Evolutionary conservation across 2,113 vertebrate genomes (phyloP).

Genomic region (Semnopithecus entellus): DNA sequence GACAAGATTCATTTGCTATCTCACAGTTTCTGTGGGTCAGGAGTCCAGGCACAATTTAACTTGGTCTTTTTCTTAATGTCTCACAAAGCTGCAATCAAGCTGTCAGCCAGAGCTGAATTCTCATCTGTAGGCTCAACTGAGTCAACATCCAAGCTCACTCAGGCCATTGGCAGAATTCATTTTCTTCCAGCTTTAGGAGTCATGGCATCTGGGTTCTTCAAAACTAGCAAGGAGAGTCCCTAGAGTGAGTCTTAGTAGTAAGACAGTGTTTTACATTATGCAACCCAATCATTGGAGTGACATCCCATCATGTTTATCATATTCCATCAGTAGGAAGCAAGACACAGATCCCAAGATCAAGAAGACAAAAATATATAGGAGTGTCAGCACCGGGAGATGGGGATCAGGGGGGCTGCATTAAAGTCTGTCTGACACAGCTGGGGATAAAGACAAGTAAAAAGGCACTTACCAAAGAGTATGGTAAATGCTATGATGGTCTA

Average conservation of each 20-base stretch:
- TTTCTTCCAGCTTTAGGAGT: not conserved
- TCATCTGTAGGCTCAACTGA: not conserved
- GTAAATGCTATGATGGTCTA: not conserved
- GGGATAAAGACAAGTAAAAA: not conserved
- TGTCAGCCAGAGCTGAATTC: not conserved
- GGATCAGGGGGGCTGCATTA: not conserved
- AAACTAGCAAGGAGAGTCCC: not conserved
- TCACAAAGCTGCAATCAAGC: not conserved
- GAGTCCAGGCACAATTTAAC: not conserved
- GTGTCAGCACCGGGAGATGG: not conserved
- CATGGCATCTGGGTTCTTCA: not conserved
- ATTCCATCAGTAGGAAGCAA: not conserved
- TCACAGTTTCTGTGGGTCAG: not conserved
- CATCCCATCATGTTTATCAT: not conserved
- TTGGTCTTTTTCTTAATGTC: not conserved
- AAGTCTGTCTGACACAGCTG: not conserved
- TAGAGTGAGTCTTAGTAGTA: not conserved
- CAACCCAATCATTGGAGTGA: not conserved
- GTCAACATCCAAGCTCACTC: not conserved
- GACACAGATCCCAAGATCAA: not conserved
- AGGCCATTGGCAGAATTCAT: not conserved
- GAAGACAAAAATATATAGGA: not conserved
- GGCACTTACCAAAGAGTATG: not conserved
- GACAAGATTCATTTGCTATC: not conserved
- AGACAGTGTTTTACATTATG: not conserved